A percentile compares a stretch with the other conserved stretches of the same genome.
Evolutionary conservation across 1,140 invertebrate species (phyloP).

Genomic region (Rhynchophorus ferrugineus): DNA sequence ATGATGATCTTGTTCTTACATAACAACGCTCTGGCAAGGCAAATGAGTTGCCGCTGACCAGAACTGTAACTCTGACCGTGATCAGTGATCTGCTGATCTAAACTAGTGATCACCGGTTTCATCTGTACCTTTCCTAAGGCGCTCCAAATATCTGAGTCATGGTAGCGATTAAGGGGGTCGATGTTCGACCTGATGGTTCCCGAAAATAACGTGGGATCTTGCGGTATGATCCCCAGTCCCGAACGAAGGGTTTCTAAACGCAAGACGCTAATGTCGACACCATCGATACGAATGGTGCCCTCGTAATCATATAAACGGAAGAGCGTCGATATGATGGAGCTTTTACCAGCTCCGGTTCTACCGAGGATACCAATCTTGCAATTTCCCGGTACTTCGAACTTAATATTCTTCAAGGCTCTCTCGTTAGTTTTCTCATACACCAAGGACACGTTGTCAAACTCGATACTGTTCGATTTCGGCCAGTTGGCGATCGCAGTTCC

Average conservation of each 20-base stretch:
- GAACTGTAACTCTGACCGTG: constrained; percentile 66
- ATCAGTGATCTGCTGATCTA: constrained; percentile 46
- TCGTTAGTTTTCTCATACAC: constrained; percentile 57
- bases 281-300: constrained; percentile 59
- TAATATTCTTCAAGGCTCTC: constrained; percentile 56
- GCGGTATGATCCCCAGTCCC: constrained; percentile 58
- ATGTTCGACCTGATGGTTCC: constrained; percentile 50
- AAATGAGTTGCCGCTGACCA: constrained; percentile 72
- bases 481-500: constrained; percentile 5
- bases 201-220: constrained; percentile 53
- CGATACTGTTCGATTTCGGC: constrained; percentile 21
- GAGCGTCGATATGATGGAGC: constrained; percentile 64
- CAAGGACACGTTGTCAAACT: constrained; percentile 54
- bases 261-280: constrained; percentile 50
- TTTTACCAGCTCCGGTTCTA: constrained; percentile 57
- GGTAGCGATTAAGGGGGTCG: constrained; percentile 47
- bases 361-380: constrained; percentile 49
- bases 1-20: constrained; percentile 68
- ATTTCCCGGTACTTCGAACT: constrained; percentile 50
- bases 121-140: constrained; percentile 36
- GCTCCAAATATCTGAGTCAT: constrained; percentile 42
- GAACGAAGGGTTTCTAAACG: constrained; percentile 50
- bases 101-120: constrained; percentile 23
- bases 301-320: constrained; percentile 58
- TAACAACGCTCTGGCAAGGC: constrained; percentile 67